Conservation (phyloP, 2,888 invertebrate species). For the Melinaea marsaeus region DNA sequence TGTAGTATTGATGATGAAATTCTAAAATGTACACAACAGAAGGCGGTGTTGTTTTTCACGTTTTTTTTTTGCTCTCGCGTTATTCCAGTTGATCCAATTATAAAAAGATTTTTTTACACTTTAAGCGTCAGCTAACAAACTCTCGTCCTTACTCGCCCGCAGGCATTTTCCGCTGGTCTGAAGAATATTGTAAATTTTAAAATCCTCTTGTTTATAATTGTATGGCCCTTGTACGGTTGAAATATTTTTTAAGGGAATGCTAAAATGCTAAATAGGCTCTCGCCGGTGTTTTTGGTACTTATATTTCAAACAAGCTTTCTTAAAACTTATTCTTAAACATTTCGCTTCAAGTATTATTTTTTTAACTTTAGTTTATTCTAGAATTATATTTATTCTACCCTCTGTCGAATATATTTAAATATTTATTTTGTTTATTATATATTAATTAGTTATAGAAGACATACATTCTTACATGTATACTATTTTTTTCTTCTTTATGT, state of each 20-base stretch:
- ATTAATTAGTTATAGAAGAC: too few relatives aligned
- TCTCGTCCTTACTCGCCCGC: conserved; percentile 15
- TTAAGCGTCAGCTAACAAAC: conserved; percentile 17
- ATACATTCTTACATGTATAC: too few relatives aligned
- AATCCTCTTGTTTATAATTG: conserved; percentile 7
- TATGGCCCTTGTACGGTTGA: conserved; percentile 5
- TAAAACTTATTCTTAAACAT: background rate
- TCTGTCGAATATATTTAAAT: too few relatives aligned
- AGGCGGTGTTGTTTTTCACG: conserved; percentile 9
- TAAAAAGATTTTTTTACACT: conserved; percentile 17
- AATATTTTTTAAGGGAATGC: conserved; percentile 7
- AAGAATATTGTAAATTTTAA: conserved; percentile 7
- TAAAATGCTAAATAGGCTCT: conserved; percentile 7
- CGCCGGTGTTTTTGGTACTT: background rate
- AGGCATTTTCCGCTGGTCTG: conserved; percentile 11
- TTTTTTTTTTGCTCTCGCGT: conserved; percentile 10
- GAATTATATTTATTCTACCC: too few relatives aligned
- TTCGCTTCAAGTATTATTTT: too few relatives aligned
- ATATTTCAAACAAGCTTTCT: background rate
- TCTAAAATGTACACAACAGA: background rate
- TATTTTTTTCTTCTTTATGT: too few relatives aligned
- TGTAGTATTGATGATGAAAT: background rate
- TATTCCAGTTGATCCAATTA: conserved; percentile 20
- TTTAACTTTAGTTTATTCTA: too few relatives aligned
- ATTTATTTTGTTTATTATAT: too few relatives aligned